These are phyloP conservation scores for Atherinomorus stipes DNA, from an alignment of 2,113 vertebrate species.

Conservation along the genomic window DNA sequence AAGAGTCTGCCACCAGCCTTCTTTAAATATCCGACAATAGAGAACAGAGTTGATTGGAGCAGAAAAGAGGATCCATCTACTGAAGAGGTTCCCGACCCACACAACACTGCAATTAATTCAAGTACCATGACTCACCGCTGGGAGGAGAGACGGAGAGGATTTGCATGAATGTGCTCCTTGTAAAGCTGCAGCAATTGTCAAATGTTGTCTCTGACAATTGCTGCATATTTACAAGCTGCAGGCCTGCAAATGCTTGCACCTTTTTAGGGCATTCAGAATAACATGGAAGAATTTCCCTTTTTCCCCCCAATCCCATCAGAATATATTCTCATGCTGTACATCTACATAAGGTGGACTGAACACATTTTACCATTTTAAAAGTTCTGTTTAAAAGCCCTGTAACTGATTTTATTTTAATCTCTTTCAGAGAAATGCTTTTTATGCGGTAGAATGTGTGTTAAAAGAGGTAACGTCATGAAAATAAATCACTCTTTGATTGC, in stretches of 20 bases:
- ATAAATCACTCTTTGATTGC: no score
- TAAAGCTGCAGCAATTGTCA: not conserved
- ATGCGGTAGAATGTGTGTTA: no score
- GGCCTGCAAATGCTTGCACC: not conserved
- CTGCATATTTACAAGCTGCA: not conserved
- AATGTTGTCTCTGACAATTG: slow-evolving; percentile 8
- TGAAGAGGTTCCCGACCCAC: slow-evolving; percentile 62
- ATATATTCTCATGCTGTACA: not conserved
- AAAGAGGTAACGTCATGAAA: no score
- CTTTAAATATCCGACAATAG: slow-evolving; percentile 29
- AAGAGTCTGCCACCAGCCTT: slow-evolving; percentile 14
- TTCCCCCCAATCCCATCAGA: not conserved
- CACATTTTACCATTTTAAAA: no score
- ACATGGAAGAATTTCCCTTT: not conserved
- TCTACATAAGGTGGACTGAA: not conserved
- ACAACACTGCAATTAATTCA: slow-evolving; percentile 66
- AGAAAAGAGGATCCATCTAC: slow-evolving; percentile 40
- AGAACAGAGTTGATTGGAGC: slow-evolving; percentile 16
- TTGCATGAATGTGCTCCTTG: slow-evolving; percentile 37
- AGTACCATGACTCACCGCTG: slow-evolving; percentile 63
- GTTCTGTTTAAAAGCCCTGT: no score
- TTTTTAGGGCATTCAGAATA: not conserved
- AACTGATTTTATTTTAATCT: no score
- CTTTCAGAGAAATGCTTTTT: no score
- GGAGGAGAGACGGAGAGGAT: slow-evolving; percentile 9